phyloP scores from a whole-genome alignment of 2,888 invertebrate genomes.

The Andrena chrysosceles region DNA sequence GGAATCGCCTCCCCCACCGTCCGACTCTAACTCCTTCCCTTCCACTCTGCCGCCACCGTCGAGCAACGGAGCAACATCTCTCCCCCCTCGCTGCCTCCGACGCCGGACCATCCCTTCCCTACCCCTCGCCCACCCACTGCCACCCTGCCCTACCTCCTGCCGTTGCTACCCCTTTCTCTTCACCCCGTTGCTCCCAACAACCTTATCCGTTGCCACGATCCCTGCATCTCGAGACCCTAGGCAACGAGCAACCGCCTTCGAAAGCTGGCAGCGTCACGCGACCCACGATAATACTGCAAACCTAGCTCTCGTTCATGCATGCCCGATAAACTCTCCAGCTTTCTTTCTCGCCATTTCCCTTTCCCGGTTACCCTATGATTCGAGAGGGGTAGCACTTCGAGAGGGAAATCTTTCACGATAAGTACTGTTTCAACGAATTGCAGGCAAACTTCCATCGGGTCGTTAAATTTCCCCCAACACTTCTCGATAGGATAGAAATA shows the following conservation, averaged over 20 bases:
- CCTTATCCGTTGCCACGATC: conserved; percentile 42
- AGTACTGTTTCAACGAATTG: no score
- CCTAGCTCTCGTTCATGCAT: conserved; percentile 72
- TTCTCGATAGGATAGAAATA: neutral
- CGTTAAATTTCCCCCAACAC: neutral
- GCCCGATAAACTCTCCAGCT: conserved; percentile 72
- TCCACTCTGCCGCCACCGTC: conserved; percentile 34
- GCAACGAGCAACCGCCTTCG: conserved; percentile 68
- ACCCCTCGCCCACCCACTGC: neutral
- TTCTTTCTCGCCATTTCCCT: neutral
- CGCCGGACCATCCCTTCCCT: neutral
- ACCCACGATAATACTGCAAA: conserved; percentile 76
- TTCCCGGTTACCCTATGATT: conserved; percentile 1
- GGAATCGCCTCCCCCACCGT: conserved; percentile 81
- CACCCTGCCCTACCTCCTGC: neutral
- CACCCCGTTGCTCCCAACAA: conserved; percentile 13
- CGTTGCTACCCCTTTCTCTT: conserved; percentile 31
- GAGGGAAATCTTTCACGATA: neutral
- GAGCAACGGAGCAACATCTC: neutral
- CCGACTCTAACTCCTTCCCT: conserved; percentile 76
- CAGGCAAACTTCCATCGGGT: no score
- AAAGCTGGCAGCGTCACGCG: conserved; percentile 76
- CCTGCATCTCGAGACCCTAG: conserved; percentile 54
- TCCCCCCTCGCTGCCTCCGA: neutral
- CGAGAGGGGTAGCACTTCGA: no score